Evolutionary conservation across 2,797 vertebrate genomes (phyloP).

Genomic region (Dendrocincla fuliginosa): DNA sequence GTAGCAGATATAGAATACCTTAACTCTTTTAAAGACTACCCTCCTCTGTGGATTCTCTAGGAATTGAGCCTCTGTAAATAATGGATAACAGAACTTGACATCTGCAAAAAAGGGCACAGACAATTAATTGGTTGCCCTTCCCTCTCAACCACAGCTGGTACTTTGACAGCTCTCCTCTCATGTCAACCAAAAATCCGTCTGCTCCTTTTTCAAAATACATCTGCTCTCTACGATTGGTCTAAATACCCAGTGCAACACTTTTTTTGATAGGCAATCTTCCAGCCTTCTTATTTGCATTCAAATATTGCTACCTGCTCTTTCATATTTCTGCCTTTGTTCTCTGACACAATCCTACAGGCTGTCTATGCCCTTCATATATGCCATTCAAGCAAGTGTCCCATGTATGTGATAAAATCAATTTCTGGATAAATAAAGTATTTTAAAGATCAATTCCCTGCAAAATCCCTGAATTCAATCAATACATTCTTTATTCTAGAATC

Average conservation of each 20-base stretch:
- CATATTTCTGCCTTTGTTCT: neutral
- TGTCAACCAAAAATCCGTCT: slow-evolving; percentile 27
- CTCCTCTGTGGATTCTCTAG: neutral
- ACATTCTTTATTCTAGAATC: neutral
- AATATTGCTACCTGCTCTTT: neutral
- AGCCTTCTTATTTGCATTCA: neutral
- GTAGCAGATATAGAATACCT: neutral
- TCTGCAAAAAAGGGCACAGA: neutral
- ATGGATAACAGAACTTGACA: neutral
- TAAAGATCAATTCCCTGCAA: neutral
- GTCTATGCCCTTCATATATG: neutral
- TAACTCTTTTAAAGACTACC: neutral
- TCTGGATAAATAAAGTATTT: neutral
- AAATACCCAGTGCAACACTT: neutral
- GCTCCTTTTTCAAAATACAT: slow-evolving; percentile 29
- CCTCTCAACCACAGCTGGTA: slow-evolving; percentile 35
- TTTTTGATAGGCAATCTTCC: neutral
- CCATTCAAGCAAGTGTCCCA: neutral
- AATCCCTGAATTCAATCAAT: neutral
- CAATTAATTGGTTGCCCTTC: slow-evolving; percentile 36
- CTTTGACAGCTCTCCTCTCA: slow-evolving; percentile 26
- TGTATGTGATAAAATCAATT: neutral
- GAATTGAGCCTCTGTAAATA: neutral
- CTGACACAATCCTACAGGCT: neutral
- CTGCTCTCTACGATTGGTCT: slow-evolving; percentile 8